phyloP scores from a whole-genome alignment of 2,888 invertebrate species.

The Cyclophora punctaria region DNA sequence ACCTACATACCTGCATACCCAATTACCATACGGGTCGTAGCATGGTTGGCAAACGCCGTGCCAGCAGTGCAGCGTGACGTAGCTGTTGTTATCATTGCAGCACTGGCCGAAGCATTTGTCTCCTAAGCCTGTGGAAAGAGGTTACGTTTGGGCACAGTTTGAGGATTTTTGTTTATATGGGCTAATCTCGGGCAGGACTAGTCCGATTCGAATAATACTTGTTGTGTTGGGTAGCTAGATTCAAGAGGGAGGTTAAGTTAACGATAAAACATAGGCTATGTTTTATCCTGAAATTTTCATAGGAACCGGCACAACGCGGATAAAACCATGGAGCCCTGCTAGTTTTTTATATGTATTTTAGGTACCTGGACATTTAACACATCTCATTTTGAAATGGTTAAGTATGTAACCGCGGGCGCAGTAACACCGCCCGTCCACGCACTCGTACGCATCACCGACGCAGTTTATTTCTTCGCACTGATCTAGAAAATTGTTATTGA shows the following conservation, averaged over 20 bases:
- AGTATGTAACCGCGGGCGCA: slow-evolving; percentile 53
- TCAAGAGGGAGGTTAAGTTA: too few relatives aligned
- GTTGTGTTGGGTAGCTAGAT: too few relatives aligned
- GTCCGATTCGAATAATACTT: too few relatives aligned
- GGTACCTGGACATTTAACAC: slow-evolving; percentile 59
- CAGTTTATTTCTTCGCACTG: slow-evolving; percentile 41
- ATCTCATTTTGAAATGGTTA: slow-evolving; percentile 43
- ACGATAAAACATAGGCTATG: too few relatives aligned
- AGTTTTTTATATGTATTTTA: not conserved
- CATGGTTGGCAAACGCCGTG: slow-evolving; percentile 56
- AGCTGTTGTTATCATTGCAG: slow-evolving; percentile 35
- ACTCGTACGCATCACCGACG: slow-evolving; percentile 47
- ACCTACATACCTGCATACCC: slow-evolving; percentile 51
- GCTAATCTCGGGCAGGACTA: too few relatives aligned
- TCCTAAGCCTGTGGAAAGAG: slow-evolving; percentile 41
- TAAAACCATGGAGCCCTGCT: too few relatives aligned
- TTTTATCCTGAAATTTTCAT: too few relatives aligned
- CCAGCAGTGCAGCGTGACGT: slow-evolving; percentile 55
- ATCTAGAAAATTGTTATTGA: slow-evolving; percentile 21
- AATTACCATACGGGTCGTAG: slow-evolving; percentile 46
- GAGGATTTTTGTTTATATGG: too few relatives aligned
- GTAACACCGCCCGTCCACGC: slow-evolving; percentile 50
- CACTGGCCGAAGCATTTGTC: slow-evolving; percentile 56
- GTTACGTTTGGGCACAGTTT: too few relatives aligned
- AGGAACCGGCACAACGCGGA: too few relatives aligned